A percentile compares a stretch with the other conserved stretches of the same genome.
These are phyloP conservation scores for Platycheirus rosarum DNA, from an alignment of 2,888 invertebrate genomes.

Conservation along the genomic window DNA sequence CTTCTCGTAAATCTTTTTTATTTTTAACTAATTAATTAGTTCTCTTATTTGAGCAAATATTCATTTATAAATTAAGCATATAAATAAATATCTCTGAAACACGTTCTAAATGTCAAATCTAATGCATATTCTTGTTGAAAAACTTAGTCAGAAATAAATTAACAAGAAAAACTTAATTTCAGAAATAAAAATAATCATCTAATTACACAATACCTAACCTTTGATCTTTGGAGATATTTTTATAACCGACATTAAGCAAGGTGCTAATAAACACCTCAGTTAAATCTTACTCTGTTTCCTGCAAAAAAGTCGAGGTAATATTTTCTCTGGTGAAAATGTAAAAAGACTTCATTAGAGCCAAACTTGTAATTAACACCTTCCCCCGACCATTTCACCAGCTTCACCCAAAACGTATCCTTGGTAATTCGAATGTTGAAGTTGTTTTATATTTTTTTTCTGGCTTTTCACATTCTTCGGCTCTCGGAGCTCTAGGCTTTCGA, in stretches of 20 bases:
- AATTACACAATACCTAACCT: neutral
- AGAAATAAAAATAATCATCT: neutral
- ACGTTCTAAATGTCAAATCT: no score
- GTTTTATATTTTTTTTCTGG: constrained; percentile 16
- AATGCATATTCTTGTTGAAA: no score
- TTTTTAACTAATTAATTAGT: no score
- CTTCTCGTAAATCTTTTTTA: no score
- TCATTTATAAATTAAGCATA: no score
- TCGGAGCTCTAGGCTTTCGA: neutral
- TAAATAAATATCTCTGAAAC: no score
- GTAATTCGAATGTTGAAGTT: constrained; percentile 41
- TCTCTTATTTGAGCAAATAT: no score
- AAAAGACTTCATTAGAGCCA: constrained; percentile 2
- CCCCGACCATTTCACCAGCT: neutral
- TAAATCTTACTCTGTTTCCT: neutral
- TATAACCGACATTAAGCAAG: neutral
- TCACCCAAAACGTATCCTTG: constrained; percentile 19
- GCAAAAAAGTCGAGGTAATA: neutral
- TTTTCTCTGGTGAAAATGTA: neutral
- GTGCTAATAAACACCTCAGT: neutral
- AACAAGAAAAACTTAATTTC: no score
- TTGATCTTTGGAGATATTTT: neutral
- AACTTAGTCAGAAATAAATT: no score
- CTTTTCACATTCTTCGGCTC: neutral
- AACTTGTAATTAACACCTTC: constrained; percentile 25